Evolutionary conservation across 1,140 invertebrate genomes (phyloP).

Genomic region (Psilanteris sp.): DNA sequence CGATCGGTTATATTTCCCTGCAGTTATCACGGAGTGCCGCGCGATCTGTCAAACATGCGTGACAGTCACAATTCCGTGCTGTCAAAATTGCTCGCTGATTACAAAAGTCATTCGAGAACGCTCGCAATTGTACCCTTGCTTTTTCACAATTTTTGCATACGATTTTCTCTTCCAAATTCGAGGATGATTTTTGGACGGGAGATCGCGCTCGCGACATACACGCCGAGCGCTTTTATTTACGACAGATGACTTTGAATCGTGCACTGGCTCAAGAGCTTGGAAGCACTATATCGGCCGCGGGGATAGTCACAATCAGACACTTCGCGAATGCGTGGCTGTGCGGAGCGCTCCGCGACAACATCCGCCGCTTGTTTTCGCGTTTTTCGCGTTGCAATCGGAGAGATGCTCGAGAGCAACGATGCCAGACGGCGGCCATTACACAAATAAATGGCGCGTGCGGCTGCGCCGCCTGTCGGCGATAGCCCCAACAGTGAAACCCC

Average conservation of each 20-base stretch:
- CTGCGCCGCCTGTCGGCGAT: constrained; percentile 59
- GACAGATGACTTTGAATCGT: not conserved
- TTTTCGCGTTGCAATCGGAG: constrained; percentile 41
- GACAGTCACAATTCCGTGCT: constrained; percentile 8
- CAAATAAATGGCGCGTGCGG: constrained; percentile 63
- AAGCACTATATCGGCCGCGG: constrained; percentile 15
- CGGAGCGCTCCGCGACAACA: constrained; percentile 14
- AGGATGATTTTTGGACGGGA: constrained; percentile 2
- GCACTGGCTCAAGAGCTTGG: constrained; percentile 8
- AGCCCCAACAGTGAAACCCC: constrained; percentile 13
- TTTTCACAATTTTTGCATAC: no score
- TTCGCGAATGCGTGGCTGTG: not conserved
- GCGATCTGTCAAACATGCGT: constrained; percentile 11
- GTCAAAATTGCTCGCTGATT: constrained; percentile 9
- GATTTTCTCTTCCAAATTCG: no score
- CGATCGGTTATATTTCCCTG: no score
- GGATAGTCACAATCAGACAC: constrained; percentile 20
- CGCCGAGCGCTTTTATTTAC: constrained; percentile 4
- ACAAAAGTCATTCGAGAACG: no score
- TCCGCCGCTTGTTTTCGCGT: constrained; percentile 30
- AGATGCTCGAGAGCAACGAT: constrained; percentile 68
- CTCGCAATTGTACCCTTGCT: no score
- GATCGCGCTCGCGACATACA: not conserved
- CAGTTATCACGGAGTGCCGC: no score
- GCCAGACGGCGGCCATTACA: constrained; percentile 77